Base-by-base conservation (phyloP, 2,888 invertebrate species). In the Saturnia japonica region DNA sequence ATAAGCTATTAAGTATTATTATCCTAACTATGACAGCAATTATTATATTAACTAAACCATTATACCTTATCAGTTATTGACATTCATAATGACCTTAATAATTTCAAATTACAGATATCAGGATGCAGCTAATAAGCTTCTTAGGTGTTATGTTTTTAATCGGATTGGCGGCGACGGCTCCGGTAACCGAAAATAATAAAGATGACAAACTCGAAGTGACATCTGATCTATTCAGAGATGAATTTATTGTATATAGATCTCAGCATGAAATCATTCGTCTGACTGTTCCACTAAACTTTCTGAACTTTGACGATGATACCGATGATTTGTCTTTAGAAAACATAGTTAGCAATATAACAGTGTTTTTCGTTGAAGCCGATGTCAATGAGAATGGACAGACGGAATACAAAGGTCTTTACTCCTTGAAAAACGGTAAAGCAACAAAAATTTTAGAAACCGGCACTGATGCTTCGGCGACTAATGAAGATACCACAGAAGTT, bases 331-430 rank as follows among this genome's bases (percentile, higher is more conserved):
- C 14, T 22, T 45, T 25, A 9, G n/a, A n/a, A n/a, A n/a, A 54
- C 54, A 12, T 40, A 54, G 1, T 72, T 4, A 69, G 73, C 9
- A 54, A 76, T 0, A 40, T 71, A 8, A 4, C 74, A 0, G 22
- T 78, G 7, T 89, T 87, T 76, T 85, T 85, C 60, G 80, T 80
- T 14, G 76, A 80, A 78, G 86, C 82, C 45, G 86, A 86, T 22
- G 68, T 73, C 1, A 75, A 80, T 11, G 73, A 77, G 4, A 84
- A 77, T 2, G 84, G 80, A 1, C 69, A 77, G 22, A 76, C 67
- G 68, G 74, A 77, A 0, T 76, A 85, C 70, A 76, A 82, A 79
- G 88, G 88, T 28, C 77, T 88, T 0, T 88, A 80, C 45, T 71
- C 80, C 0, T 68, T 85, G 0, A 81, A 79, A 51, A 74, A 80